These are phyloP conservation scores for Oryzias woworae DNA, from an alignment of 2,113 vertebrate species.

Conservation along the genomic window DNA sequence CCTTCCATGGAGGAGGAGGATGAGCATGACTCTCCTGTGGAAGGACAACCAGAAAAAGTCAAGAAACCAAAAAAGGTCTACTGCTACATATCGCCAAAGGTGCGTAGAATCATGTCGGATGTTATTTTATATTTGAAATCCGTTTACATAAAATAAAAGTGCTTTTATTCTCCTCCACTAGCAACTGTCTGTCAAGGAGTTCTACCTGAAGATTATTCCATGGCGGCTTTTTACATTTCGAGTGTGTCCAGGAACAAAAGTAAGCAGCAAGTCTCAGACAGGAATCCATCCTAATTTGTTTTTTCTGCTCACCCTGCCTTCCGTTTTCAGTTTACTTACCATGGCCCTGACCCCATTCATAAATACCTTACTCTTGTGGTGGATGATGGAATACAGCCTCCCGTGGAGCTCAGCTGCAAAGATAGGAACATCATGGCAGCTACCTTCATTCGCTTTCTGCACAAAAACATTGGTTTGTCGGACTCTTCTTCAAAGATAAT, in stretches of 20 bases:
- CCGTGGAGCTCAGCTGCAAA: slow-evolving; percentile 97
- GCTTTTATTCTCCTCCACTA: slow-evolving; percentile 59
- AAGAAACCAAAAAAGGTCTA: slow-evolving; percentile 99
- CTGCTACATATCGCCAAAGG: slow-evolving; percentile 99
- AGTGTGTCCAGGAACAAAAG: slow-evolving; percentile 99
- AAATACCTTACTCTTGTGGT: slow-evolving; percentile 94
- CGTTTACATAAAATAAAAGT: background rate
- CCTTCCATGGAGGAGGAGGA: slow-evolving; percentile 91
- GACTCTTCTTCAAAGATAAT: background rate
- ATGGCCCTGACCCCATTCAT: slow-evolving; percentile 93
- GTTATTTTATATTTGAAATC: background rate
- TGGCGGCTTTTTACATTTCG: slow-evolving; percentile 98
- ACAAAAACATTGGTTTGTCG: slow-evolving; percentile 95
- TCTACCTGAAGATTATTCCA: slow-evolving; percentile 98
- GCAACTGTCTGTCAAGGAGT: slow-evolving; percentile 99
- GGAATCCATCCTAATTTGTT: background rate
- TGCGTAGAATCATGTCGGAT: slow-evolving; percentile 38
- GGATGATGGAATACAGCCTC: slow-evolving; percentile 97
- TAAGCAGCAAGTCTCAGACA: slow-evolving; percentile 54
- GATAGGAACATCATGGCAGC: slow-evolving; percentile 98
- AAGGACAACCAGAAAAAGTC: slow-evolving; percentile 89
- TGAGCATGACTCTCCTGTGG: slow-evolving; percentile 87
- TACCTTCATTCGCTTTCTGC: slow-evolving; percentile 96
- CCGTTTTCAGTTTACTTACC: slow-evolving; percentile 89
- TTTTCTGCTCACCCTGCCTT: background rate